Evolutionary conservation across 2,888 invertebrate genomes (phyloP).

Genomic region (Xiphydria camelus): DNA sequence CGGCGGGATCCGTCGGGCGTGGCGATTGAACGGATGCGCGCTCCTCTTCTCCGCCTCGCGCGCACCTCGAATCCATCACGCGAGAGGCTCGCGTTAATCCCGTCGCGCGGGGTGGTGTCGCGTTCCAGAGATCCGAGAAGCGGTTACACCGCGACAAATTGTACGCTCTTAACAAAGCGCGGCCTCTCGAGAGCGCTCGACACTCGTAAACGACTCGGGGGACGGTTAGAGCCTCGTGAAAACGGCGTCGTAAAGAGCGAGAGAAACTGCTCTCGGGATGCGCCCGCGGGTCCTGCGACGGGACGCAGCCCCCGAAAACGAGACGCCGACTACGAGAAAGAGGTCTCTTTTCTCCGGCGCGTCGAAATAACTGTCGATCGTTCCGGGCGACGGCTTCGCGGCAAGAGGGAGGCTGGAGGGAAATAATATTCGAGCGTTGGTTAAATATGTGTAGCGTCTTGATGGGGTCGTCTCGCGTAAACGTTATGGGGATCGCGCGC

Average conservation of each 20-base stretch:
- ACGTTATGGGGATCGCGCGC: conserved; percentile 15
- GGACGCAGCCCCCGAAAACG: background rate
- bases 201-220: conserved; percentile 5
- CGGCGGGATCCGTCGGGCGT: too few relatives aligned
- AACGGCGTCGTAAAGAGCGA: conserved; percentile 31
- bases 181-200: background rate
- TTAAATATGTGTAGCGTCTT: conserved; percentile 36
- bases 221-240: conserved; percentile 32
- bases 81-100: conserved; percentile 3
- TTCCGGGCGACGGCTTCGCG: conserved; percentile 28
- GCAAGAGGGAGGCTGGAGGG: too few relatives aligned
- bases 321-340: background rate
- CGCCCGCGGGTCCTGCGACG: background rate
- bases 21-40: too few relatives aligned
- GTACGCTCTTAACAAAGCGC: conserved; percentile 11
- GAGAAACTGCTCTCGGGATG: background rate
- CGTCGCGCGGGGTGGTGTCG: background rate
- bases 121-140: conserved; percentile 1
- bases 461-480: conserved; percentile 27
- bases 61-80: too few relatives aligned
- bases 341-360: background rate
- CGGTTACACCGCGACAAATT: conserved; percentile 15
- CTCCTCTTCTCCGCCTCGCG: too few relatives aligned
- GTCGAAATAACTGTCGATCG: conserved; percentile 32
- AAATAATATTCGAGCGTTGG: conserved; percentile 28